phyloP scores from a whole-genome alignment of 1,140 invertebrate species.

The Drosophila insularis region DNA sequence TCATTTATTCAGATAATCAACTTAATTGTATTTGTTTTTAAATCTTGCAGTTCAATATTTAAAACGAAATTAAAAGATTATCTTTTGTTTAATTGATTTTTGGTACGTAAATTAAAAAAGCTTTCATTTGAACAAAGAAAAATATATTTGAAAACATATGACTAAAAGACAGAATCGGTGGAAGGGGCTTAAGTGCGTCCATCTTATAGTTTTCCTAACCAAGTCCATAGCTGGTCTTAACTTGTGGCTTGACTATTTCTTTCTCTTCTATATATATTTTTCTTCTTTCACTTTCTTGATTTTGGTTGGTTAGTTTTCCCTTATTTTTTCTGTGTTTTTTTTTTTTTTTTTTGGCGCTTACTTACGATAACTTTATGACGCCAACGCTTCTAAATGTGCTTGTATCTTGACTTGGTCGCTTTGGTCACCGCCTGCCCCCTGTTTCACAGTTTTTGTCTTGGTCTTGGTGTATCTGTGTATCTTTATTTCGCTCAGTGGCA shows the following conservation, averaged over 20 bases:
- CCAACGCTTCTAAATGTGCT: constrained; percentile 80
- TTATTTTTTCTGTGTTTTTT: neutral
- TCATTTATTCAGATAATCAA: too few species aligned
- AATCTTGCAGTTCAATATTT: too few species aligned
- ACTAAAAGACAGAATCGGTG: neutral
- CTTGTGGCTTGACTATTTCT: constrained; percentile 49
- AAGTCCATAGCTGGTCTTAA: constrained; percentile 43
- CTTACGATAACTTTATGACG: constrained; percentile 80
- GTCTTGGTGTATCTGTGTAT: constrained; percentile 69
- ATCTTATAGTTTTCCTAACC: constrained; percentile 60
- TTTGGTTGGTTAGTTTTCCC: constrained; percentile 18
- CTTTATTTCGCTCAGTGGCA: constrained; percentile 63
- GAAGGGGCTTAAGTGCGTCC: constrained; percentile 32
- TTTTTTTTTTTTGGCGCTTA: constrained; percentile 60
- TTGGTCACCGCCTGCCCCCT: neutral
- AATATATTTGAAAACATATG: constrained; percentile 37
- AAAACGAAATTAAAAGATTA: too few species aligned
- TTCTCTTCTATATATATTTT: neutral
- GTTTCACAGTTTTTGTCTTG: neutral
- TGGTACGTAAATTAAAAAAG: too few species aligned
- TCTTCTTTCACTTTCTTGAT: neutral
- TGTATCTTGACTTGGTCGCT: constrained; percentile 66
- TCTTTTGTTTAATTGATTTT: constrained; percentile 75
- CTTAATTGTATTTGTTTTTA: too few species aligned
- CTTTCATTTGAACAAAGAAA: too few species aligned